These are phyloP conservation scores for Acrossocheilus wenchowensis DNA, from an alignment of 2,797 vertebrate species.

Conservation along the genomic window DNA sequence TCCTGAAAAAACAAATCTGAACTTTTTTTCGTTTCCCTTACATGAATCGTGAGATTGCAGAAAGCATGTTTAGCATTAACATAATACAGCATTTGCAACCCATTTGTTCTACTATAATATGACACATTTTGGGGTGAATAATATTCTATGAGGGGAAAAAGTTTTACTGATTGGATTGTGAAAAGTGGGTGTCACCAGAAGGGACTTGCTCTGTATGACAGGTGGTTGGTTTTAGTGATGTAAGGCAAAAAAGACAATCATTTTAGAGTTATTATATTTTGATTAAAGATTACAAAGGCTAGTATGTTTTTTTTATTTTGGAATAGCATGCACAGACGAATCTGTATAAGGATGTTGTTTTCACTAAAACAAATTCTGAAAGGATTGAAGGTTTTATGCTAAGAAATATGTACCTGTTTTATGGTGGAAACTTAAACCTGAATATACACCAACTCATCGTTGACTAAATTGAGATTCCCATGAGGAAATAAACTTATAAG, in stretches of 20 bases:
- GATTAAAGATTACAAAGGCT: background rate
- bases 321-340: background rate
- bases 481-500: background rate
- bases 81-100: background rate
- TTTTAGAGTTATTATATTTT: background rate
- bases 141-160: background rate
- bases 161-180: background rate
- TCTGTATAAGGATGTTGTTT: background rate
- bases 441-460: background rate
- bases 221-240: background rate
- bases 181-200: background rate
- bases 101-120: background rate
- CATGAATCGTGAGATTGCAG: background rate
- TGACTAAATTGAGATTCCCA: background rate
- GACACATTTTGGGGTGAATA: background rate
- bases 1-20: background rate
- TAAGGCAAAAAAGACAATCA: slow-evolving; percentile 3
- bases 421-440: background rate
- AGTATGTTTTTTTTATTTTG: background rate
- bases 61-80: background rate
- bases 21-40: background rate
- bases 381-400: background rate
- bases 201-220: background rate
- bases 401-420: background rate
- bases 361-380: background rate